Evolutionary conservation across 2,113 vertebrate species (phyloP), one percentile per base, ranked within the genome.

Genomic region (Trogon surrucura): DNA sequence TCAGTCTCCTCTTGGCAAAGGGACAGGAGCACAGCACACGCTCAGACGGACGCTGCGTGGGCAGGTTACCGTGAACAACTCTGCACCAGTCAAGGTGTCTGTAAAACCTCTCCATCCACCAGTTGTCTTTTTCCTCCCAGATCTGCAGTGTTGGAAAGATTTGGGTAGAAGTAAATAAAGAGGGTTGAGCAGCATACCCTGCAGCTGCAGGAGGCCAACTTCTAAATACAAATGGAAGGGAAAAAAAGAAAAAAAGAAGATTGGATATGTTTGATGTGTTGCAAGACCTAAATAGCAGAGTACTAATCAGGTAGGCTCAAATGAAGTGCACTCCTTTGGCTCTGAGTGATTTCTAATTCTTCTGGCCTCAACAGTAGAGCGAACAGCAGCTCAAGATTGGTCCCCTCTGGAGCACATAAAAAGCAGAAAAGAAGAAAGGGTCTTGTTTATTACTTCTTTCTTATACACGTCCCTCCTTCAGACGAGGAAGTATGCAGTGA

Each of bases 381-480:
- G 65, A 78, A 80, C 29, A 67, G 88, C 16, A 58, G 70, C 65
- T 92, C 27, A 48, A 86, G 47, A 89, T 65, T 87, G 77, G 79
- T 93, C 65, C 62, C 73, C 92, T 69, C 62, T 89, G 80, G 38
- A 91, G 84, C 54, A 80, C 82, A 89, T 85, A 34, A 87, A 94
- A 97, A 73, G 58, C 88, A 73, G 48, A 81, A 75, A 61, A 80
- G 80, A 89, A 72, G 38, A 85, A 89, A 85, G 41, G 47, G 2
- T 67, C 21, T 60, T 70, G 48, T 75, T 96, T 93, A 87, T 89
- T 78, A 27, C 86, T 72, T 44, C 56, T 86, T 92, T 74, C 36
- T 50, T n/a, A 23, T 12, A 65, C 69, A 29, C 9, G 2, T 94
- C 83, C 80, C 69, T 75, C 66, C 77, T 93, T 96, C 92, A 80